These are phyloP conservation scores for Parauchenoglanis ngamensis DNA, from an alignment of 2,797 vertebrate genomes.

Conservation along the genomic window DNA sequence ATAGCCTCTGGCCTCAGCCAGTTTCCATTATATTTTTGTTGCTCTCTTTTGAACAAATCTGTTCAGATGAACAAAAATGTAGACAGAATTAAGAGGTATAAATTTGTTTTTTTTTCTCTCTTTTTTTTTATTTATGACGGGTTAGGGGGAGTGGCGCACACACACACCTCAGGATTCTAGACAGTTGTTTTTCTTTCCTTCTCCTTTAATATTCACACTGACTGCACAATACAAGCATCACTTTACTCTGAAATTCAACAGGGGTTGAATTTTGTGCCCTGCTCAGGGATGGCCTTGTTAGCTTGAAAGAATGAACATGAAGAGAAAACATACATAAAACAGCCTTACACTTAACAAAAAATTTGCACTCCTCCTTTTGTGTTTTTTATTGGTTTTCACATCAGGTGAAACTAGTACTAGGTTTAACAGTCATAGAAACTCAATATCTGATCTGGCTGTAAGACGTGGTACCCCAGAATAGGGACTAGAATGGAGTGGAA, in stretches of 20 bases:
- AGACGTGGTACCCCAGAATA: slow-evolving; percentile 41
- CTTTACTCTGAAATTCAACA: slow-evolving; percentile 81
- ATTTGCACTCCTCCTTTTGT: slow-evolving; percentile 83
- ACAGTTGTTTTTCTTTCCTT: slow-evolving; percentile 75
- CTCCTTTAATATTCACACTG: slow-evolving; percentile 77
- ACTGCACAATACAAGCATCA: slow-evolving; percentile 91
- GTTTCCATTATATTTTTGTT: slow-evolving; percentile 66
- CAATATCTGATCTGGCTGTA: slow-evolving; percentile 51
- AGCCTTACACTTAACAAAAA: slow-evolving; percentile 87
- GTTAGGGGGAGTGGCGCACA: slow-evolving; percentile 67
- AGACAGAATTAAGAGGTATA: slow-evolving; percentile 72
- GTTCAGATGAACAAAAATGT: slow-evolving; percentile 64
- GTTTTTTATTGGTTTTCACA: slow-evolving; percentile 68
- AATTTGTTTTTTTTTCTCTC: slow-evolving; percentile 53
- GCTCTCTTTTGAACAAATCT: slow-evolving; percentile 66
- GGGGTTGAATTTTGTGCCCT: slow-evolving; percentile 80
- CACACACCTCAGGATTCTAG: slow-evolving; percentile 83
- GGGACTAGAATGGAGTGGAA: slow-evolving; percentile 49
- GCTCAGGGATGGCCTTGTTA: slow-evolving; percentile 98
- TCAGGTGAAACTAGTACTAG: slow-evolving; percentile 73
- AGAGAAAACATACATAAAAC: slow-evolving; percentile 75
- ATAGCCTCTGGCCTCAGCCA: slow-evolving; percentile 73
- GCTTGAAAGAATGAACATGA: slow-evolving; percentile 86
- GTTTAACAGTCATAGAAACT: slow-evolving; percentile 60
- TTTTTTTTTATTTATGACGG: slow-evolving; percentile 59